phyloP scores from a whole-genome alignment of 2,888 invertebrate genomes.

The Lycocerus yunnanus region DNA sequence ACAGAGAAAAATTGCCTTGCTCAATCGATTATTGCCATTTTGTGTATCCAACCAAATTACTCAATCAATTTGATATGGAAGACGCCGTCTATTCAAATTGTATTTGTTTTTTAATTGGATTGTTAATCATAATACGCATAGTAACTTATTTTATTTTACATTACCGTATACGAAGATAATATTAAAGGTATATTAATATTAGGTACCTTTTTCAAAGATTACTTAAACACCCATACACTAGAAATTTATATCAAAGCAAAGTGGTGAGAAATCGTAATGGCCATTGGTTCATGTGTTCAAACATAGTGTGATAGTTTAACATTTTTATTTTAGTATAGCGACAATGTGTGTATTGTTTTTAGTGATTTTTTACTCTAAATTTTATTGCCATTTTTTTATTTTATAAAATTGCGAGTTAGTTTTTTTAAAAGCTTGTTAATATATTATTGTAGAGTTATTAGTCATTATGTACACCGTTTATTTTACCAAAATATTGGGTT shows the following conservation, averaged over 20 bases:
- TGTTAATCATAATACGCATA: conserved; percentile 67
- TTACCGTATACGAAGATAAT: conserved; percentile 9
- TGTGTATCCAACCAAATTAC: conserved; percentile 69
- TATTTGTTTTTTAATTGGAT: conserved; percentile 65
- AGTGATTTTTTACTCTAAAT: no score
- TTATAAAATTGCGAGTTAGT: no score
- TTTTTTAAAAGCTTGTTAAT: neutral
- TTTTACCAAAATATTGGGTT: neutral
- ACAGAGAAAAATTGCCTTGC: conserved; percentile 75
- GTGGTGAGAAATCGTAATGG: neutral
- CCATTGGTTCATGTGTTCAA: conserved; percentile 1
- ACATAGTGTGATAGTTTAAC: neutral
- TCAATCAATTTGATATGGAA: conserved; percentile 75
- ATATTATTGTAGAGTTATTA: neutral
- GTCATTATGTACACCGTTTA: neutral
- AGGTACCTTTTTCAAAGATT: neutral
- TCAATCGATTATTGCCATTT: conserved; percentile 77
- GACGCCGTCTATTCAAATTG: conserved; percentile 69
- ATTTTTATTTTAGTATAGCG: neutral
- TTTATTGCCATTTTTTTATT: no score
- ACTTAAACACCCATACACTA: neutral
- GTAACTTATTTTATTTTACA: conserved; percentile 68
- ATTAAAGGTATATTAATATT: neutral
- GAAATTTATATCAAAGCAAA: neutral
- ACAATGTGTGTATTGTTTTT: no score